A percentile compares a stretch with the other conserved stretches of the same genome.
Evolutionary conservation across 2,888 invertebrate species (phyloP).

Genomic region (Eupeodes latifasciatus): DNA sequence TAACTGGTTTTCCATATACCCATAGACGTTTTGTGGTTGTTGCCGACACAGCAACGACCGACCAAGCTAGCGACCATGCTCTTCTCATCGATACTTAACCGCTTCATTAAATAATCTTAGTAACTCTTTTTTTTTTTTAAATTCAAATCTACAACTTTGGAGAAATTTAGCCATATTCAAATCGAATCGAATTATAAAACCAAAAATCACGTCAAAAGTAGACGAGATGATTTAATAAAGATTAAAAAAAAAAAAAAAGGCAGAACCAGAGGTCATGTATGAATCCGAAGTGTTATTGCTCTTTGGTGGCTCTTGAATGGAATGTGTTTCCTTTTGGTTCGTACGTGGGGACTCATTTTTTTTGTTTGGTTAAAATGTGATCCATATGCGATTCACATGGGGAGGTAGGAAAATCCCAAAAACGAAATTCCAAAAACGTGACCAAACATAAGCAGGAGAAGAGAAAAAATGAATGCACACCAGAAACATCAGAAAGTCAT

Average conservation of each 20-base stretch:
- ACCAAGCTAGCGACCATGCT: slow-evolving; percentile 22
- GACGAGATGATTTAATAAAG: not conserved
- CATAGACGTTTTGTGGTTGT: not conserved
- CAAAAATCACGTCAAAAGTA: slow-evolving; percentile 3
- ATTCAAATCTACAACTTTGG: slow-evolving; percentile 17
- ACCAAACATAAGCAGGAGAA: slow-evolving; percentile 15
- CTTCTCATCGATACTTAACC: slow-evolving; percentile 34
- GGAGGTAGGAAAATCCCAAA: slow-evolving; percentile 54
- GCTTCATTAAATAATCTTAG: slow-evolving; percentile 32
- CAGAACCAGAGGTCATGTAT: slow-evolving; percentile 55
- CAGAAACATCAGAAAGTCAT: not conserved
- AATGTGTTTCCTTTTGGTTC: slow-evolving; percentile 30
- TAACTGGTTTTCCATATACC: slow-evolving; percentile 49
- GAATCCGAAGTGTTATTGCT: slow-evolving; percentile 65
- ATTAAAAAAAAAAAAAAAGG: slow-evolving; percentile 1
- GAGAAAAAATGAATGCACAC: slow-evolving; percentile 24
- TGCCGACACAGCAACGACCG: slow-evolving; percentile 4
- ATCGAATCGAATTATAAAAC: not conserved
- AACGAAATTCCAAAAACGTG: slow-evolving; percentile 38
- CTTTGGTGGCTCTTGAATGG: slow-evolving; percentile 20
- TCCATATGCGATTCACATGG: not conserved
- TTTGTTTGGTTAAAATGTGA: not conserved
- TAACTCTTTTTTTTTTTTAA: slow-evolving; percentile 1
- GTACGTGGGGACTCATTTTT: slow-evolving; percentile 9
- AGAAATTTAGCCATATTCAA: slow-evolving; percentile 45